Evolutionary conservation across 1,140 invertebrate species (phyloP).

Genomic region (Mamestra configurata): DNA sequence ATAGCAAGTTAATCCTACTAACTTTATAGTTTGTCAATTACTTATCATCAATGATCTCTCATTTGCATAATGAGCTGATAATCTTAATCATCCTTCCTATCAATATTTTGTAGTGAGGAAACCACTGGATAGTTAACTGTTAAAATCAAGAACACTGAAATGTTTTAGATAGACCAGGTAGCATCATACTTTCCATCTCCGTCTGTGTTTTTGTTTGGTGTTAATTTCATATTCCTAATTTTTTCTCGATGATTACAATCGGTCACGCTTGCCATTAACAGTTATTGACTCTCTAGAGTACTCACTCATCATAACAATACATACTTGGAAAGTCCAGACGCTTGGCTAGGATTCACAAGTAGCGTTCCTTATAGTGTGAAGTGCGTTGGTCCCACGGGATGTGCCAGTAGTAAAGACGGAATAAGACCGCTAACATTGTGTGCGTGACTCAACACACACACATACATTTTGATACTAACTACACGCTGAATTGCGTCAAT

Average conservation of each 20-base stretch:
- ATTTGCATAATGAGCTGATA: too few relatives aligned
- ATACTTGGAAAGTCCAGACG: slow-evolving; percentile 73
- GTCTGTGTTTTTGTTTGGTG: too few relatives aligned
- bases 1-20: too few relatives aligned
- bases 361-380: slow-evolving; percentile 75
- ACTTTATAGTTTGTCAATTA: too few relatives aligned
- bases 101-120: too few relatives aligned
- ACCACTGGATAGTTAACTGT: too few relatives aligned
- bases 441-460: slow-evolving; percentile 62
- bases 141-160: too few relatives aligned
- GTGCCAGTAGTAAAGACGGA: slow-evolving; percentile 82
- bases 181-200: not conserved
- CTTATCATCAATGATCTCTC: too few relatives aligned
- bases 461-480: slow-evolving; percentile 51
- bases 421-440: slow-evolving; percentile 78
- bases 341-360: slow-evolving; percentile 77
- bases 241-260: not conserved
- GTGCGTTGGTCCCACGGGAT: slow-evolving; percentile 84
- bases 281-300: slow-evolving; percentile 62
- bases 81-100: too few relatives aligned
- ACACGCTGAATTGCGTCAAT: slow-evolving; percentile 82
- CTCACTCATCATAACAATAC: slow-evolving; percentile 66
- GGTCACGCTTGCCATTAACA: slow-evolving; percentile 55
- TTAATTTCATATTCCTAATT: too few relatives aligned
- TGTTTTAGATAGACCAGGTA: too few relatives aligned